A percentile compares a stretch with the other conserved stretches of the same genome.
Conservation (phyloP, 2,113 vertebrate genomes). For the Labeo rohita region DNA sequence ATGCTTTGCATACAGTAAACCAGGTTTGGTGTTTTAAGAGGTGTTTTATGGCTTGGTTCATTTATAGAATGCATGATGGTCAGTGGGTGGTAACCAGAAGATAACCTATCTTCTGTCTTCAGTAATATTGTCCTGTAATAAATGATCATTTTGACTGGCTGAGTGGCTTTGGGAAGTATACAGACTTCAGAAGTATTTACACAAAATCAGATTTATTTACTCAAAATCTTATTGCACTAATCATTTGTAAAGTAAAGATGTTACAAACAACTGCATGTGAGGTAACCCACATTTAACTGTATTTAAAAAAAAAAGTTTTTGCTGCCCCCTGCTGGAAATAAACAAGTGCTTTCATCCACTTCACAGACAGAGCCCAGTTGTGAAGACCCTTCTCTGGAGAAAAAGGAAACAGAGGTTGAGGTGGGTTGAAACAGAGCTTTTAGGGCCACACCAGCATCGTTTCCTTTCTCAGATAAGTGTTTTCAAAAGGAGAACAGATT, state of each 20-base stretch:
- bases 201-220: not conserved
- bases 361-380: constrained; percentile 77
- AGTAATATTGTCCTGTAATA: not conserved
- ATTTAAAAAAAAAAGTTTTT: constrained; percentile 11
- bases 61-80: not conserved
- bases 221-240: not conserved
- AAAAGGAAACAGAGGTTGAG: constrained; percentile 92
- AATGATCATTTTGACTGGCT: not conserved
- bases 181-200: not conserved
- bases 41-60: not conserved
- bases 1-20: constrained; percentile 13
- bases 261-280: not conserved
- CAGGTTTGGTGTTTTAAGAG: not conserved
- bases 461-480: not conserved
- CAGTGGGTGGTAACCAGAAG: not conserved
- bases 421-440: constrained; percentile 69
- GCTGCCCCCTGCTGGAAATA: constrained; percentile 55
- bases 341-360: not conserved
- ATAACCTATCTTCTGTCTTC: not conserved
- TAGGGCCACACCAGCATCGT: not conserved
- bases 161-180: not conserved
- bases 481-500: constrained; percentile 1
- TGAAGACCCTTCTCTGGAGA: constrained; percentile 84
- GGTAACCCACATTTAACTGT: not conserved
- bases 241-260: not conserved